These are phyloP conservation scores for Sipha maydis DNA, from an alignment of 2,888 invertebrate species.

Conservation along the genomic window DNA sequence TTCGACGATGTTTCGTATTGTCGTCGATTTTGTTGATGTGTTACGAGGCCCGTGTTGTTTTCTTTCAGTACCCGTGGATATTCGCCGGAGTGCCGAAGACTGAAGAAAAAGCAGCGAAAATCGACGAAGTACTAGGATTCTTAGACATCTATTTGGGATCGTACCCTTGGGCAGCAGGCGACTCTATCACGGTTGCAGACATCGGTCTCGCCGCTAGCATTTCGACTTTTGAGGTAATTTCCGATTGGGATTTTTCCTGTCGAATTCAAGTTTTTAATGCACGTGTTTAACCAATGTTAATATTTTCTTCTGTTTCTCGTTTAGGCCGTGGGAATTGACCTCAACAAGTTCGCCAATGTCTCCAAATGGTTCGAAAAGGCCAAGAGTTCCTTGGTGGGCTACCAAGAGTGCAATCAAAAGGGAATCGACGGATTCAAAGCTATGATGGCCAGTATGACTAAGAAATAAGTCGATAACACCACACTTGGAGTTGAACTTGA, in stretches of 20 bases:
- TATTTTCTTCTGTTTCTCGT: conserved; percentile 43
- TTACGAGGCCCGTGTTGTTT: neutral
- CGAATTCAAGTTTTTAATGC: too few relatives aligned
- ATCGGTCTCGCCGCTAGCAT: conserved; percentile 76
- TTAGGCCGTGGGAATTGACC: conserved; percentile 72
- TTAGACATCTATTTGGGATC: conserved; percentile 76
- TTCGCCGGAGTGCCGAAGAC: conserved; percentile 74
- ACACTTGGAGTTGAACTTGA: neutral
- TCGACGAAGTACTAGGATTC: conserved; percentile 76
- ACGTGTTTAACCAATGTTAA: neutral
- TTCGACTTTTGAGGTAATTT: conserved; percentile 75
- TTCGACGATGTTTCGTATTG: too few relatives aligned
- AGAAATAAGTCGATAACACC: conserved; percentile 62
- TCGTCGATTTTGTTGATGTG: neutral
- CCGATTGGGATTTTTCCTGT: neutral
- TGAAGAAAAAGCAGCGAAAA: conserved; percentile 75
- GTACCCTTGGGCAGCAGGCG: conserved; percentile 78
- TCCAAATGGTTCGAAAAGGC: conserved; percentile 73
- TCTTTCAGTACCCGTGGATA: conserved; percentile 73
- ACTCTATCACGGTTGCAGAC: conserved; percentile 81
- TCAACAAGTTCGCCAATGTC: conserved; percentile 77
- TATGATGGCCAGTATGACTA: conserved; percentile 64
- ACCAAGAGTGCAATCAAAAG: conserved; percentile 68
- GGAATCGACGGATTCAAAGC: conserved; percentile 65
- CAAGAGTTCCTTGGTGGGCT: conserved; percentile 73